Evolutionary conservation across 2,113 vertebrate species (phyloP).

Genomic region (Corynorhinus townsendii): DNA sequence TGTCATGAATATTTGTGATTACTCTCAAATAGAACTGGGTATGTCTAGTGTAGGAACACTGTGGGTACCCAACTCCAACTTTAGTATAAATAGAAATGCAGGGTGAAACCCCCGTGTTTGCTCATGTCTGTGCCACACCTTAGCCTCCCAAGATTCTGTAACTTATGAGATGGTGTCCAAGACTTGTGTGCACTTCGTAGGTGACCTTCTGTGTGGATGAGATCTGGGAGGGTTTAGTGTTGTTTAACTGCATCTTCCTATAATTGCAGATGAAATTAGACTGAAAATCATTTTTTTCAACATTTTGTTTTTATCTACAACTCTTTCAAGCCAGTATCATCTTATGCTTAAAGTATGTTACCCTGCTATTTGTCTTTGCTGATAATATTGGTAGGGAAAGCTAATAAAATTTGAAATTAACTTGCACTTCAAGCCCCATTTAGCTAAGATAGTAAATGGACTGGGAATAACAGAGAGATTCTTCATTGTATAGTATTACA

Average conservation of each 20-base stretch:
- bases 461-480: conserved; percentile 51
- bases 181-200: background rate
- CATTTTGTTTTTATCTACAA: conserved; percentile 43
- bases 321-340: conserved; percentile 26
- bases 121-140: background rate
- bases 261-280: background rate
- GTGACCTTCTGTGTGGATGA: background rate
- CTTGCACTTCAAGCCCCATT: conserved; percentile 70
- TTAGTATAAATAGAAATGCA: background rate
- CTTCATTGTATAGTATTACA: conserved; percentile 22
- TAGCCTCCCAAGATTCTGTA: background rate
- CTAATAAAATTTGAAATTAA: conserved; percentile 73
- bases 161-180: background rate
- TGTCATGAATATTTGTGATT: background rate
- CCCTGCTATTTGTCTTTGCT: conserved; percentile 60
- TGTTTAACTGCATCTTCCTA: background rate
- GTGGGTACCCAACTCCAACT: background rate
- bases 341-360: conserved; percentile 59
- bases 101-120: background rate
- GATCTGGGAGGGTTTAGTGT: background rate
- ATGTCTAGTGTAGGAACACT: background rate
- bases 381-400: conserved; percentile 68
- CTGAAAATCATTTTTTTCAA: background rate
- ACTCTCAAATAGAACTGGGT: background rate
- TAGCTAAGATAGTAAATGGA: conserved; percentile 70